Evolutionary conservation across 2,888 invertebrate species (phyloP).

Genomic region (Serripes groenlandicus): DNA sequence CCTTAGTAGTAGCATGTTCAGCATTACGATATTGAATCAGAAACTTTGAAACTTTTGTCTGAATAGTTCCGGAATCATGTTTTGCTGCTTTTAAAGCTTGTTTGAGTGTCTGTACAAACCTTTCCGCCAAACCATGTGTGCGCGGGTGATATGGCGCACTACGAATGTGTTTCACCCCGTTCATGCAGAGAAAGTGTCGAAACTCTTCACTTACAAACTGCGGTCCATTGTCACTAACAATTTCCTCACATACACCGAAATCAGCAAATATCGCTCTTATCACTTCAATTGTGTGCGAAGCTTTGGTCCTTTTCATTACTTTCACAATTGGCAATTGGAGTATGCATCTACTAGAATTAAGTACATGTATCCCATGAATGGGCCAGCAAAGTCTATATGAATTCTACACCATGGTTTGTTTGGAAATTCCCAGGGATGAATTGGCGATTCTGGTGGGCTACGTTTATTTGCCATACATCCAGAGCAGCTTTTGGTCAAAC

Average conservation of each 20-base stretch:
- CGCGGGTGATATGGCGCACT: conserved; percentile 63
- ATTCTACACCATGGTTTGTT: conserved; percentile 83
- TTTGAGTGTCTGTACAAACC: conserved; percentile 69
- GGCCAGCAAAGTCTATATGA: conserved; percentile 87
- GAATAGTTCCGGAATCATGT: conserved; percentile 31
- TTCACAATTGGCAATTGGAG: conserved; percentile 86
- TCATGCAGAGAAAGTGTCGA: conserved; percentile 23
- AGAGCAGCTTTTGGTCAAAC: conserved; percentile 60
- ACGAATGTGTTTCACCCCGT: conserved; percentile 62
- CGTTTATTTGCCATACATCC: conserved; percentile 52
- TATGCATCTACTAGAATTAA: conserved; percentile 85
- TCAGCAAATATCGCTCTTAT: conserved; percentile 69
- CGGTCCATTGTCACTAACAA: conserved; percentile 82
- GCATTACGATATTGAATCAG: conserved; percentile 33
- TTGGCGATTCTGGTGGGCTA: conserved; percentile 63
- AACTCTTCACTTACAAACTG: conserved; percentile 69
- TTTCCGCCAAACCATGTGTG: conserved; percentile 64
- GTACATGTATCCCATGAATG: conserved; percentile 74
- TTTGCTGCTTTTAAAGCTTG: conserved; percentile 49
- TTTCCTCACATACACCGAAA: conserved; percentile 73
- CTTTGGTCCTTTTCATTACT: conserved; percentile 43
- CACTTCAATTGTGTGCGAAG: conserved; percentile 59
- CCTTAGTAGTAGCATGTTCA: conserved; percentile 31
- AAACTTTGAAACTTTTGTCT: conserved; percentile 35
- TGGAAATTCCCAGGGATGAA: conserved; percentile 78